Evolutionary conservation across 2,113 vertebrate genomes (phyloP).

Genomic region (Leucopsar rothschildi): DNA sequence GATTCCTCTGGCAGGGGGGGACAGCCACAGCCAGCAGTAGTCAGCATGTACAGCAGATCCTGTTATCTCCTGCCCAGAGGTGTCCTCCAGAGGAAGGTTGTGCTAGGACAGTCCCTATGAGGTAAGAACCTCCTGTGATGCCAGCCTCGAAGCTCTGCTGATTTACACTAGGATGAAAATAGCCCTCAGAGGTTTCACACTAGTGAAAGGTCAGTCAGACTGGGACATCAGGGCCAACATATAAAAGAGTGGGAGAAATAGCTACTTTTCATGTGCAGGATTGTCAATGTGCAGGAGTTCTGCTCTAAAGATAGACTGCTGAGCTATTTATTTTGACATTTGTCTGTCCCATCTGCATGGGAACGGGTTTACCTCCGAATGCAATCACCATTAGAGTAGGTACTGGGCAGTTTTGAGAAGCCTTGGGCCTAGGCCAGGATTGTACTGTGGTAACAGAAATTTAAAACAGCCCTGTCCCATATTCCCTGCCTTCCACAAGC

Average conservation of each 20-base stretch:
- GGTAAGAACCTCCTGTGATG: slow-evolving; percentile 1
- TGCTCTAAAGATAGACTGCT: background rate
- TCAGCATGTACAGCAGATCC: background rate
- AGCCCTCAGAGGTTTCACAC: background rate
- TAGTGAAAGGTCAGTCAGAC: slow-evolving; percentile 15
- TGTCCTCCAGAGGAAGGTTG: background rate
- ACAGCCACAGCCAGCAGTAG: background rate
- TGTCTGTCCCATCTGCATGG: background rate
- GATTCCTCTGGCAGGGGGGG: background rate
- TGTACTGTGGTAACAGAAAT: background rate
- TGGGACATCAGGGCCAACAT: background rate
- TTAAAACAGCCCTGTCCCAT: background rate
- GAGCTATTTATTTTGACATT: background rate
- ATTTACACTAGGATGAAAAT: slow-evolving; percentile 39
- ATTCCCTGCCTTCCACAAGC: background rate
- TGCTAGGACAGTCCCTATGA: background rate
- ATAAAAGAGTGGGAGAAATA: background rate
- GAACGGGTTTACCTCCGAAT: background rate
- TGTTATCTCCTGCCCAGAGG: background rate
- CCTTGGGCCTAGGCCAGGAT: background rate
- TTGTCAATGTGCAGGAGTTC: background rate
- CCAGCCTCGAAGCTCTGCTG: background rate
- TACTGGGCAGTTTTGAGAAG: background rate
- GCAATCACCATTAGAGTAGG: background rate
- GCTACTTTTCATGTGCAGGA: background rate